Evolutionary conservation across 2,888 invertebrate species (phyloP), one percentile per base, ranked within the genome.

Genomic region (Dermolepida albohirtum): DNA sequence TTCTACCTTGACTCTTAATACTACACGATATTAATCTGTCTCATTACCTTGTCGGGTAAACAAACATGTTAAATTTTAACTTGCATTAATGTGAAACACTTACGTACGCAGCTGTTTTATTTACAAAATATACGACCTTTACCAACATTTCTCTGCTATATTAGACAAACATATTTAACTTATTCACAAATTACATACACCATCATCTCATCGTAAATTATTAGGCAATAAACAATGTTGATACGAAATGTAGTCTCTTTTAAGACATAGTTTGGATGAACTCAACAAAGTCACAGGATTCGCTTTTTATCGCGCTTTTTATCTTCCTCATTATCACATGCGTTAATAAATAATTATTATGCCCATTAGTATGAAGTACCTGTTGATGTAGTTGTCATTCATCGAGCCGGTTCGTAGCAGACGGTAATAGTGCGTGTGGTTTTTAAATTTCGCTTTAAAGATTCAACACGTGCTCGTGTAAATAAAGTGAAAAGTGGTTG

Each of bases 281-380:
- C 7, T 39, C 10, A 11, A 11, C 22, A 22, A n/a, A 62, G 29
- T 62, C 47, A 34, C 47, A 47, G 11, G 47, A 47, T 34, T 14
- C 59, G n/a, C 11, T 62, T 55, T 40, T 62, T 39, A 62, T 62
- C 57, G 49, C 29, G 14, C n/a, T 10, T 47, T 62, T 62, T 47
- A 47, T 47, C 47, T 47, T 47, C 14, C 47, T 47, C 59, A 62
- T 62, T 62, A 62, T 62, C 59, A 47, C 49, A 29, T 43, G 16
- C 47, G 59, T 62, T 62, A 62, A 62, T 62, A 62, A 47, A 59
- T 59, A 59, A 59, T 44, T 47, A 47, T 47, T 59, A 34, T 49
- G 40, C 34, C 47, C 47, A 47, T 47, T 59, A 59, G 39, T 44
- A 10, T 49, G 16, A 62, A 62, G 59, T 62, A 34, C n/a, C 34